Conservation (phyloP, 2,113 vertebrate species). For the Ibidorhyncha struthersii region DNA sequence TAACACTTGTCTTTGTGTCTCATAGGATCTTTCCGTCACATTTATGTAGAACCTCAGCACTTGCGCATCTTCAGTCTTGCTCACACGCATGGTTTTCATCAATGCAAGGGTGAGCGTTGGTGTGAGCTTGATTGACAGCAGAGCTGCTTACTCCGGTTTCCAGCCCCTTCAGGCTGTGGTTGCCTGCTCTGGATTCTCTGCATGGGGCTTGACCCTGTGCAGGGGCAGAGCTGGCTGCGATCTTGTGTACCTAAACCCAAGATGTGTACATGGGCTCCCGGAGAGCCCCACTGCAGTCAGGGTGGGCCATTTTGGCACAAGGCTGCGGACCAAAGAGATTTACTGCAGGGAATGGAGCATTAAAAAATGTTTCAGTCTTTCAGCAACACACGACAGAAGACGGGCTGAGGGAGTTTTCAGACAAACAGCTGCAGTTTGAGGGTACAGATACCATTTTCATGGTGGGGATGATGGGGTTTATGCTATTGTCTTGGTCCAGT, state of each 20-base stretch:
- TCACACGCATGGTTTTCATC: accelerated
- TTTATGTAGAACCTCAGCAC: neutral
- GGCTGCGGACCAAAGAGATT: neutral
- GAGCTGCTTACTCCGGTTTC: neutral
- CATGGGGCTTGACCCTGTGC: accelerated
- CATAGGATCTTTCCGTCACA: neutral
- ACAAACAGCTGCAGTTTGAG: neutral
- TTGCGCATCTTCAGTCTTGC: accelerated
- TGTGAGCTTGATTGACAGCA: neutral
- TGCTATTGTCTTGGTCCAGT: neutral
- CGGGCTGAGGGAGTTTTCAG: neutral
- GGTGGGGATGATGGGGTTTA: neutral
- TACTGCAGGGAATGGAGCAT: neutral
- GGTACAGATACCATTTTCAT: neutral
- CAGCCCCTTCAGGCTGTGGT: neutral
- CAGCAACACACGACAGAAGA: neutral
- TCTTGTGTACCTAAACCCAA: accelerated
- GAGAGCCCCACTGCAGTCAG: accelerated
- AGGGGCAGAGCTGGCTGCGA: neutral
- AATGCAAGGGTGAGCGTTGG: too few relatives aligned
- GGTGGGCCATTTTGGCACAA: neutral
- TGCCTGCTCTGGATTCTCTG: neutral
- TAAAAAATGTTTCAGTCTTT: neutral
- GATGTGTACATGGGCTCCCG: accelerated
- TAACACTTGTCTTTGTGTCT: neutral